Conservation (phyloP, 2,797 vertebrate species). For the Spinibarbus caldwelli region DNA sequence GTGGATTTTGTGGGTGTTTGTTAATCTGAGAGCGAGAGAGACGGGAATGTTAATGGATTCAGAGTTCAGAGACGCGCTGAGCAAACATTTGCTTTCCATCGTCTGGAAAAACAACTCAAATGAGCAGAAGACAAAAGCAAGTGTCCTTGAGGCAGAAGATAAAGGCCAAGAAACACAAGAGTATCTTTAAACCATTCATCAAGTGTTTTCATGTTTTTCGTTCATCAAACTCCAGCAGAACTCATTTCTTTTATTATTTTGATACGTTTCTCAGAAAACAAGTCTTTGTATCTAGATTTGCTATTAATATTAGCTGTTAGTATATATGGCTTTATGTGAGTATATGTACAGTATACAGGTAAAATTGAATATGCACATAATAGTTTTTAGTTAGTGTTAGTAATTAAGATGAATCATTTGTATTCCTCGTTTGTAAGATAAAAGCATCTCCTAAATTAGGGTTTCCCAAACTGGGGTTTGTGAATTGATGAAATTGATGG, state of each 20-base stretch:
- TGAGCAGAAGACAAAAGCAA: neutral
- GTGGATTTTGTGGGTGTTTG: neutral
- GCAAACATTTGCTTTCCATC: constrained; percentile 3
- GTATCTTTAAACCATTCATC: neutral
- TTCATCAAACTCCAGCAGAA: neutral
- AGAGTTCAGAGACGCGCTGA: neutral
- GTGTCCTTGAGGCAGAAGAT: neutral
- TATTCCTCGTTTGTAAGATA: too few species aligned
- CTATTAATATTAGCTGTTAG: too few species aligned
- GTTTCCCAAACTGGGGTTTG: too few species aligned
- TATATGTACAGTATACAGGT: too few species aligned
- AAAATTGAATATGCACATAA: too few species aligned
- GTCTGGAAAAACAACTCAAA: neutral
- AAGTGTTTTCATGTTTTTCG: neutral
- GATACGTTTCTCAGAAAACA: neutral
- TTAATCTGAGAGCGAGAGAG: neutral
- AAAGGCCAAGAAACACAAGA: neutral
- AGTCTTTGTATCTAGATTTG: neutral
- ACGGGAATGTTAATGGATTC: neutral
- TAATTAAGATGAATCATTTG: too few species aligned
- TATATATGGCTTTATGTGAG: too few species aligned
- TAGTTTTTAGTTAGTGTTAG: too few species aligned
- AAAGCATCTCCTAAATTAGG: too few species aligned
- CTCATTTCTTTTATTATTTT: neutral
- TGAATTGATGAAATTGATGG: too few species aligned